phyloP scores from a whole-genome alignment of 2,888 invertebrate species.

The Taphrorychus bicolor region DNA sequence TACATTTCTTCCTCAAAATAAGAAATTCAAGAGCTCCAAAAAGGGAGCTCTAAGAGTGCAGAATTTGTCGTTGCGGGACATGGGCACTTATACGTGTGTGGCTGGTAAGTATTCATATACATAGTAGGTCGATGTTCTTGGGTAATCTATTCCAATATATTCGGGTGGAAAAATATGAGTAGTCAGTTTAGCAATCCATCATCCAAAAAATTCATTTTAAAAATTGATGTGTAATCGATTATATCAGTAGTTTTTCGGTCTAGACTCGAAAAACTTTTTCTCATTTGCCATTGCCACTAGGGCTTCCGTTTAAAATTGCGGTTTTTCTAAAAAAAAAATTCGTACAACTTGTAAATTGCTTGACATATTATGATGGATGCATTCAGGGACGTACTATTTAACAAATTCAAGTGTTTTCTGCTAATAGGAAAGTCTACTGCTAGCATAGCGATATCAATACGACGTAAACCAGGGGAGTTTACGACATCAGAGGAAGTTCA shows the following conservation, averaged over 20 bases:
- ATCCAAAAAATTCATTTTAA: background rate
- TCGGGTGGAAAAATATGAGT: background rate
- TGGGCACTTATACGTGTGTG: conserved; percentile 86
- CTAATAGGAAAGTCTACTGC: conserved; percentile 69
- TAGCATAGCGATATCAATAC: conserved; percentile 80
- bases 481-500: conserved; percentile 80
- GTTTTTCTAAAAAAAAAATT: too few relatives aligned
- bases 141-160: too few relatives aligned
- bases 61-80: conserved; percentile 80
- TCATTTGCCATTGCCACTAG: background rate
- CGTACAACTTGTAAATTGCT: too few relatives aligned
- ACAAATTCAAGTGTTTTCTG: background rate
- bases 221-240: background rate
- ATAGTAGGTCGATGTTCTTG: too few relatives aligned
- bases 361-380: too few relatives aligned
- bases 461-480: conserved; percentile 79
- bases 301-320: too few relatives aligned
- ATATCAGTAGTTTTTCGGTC: background rate
- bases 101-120: conserved; percentile 71
- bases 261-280: background rate
- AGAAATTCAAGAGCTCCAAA: conserved; percentile 86
- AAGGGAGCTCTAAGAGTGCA: conserved; percentile 90
- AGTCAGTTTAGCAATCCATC: background rate
- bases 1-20: conserved; percentile 75
- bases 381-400: too few relatives aligned